Evolutionary conservation across 2,113 vertebrate genomes (phyloP).

Genomic region (Symphodus melops): DNA sequence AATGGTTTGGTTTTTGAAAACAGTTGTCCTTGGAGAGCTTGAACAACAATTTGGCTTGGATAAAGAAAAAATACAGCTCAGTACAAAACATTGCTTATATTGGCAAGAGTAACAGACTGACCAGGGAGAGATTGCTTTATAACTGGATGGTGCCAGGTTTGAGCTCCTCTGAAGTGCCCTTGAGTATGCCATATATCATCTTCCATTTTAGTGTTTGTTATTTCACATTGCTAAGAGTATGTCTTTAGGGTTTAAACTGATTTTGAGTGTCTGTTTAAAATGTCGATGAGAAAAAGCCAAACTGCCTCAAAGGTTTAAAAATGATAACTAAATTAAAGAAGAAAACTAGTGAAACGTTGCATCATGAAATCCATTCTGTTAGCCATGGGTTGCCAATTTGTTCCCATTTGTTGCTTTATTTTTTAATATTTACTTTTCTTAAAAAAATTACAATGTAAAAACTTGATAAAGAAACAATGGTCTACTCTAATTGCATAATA

Average conservation of each 20-base stretch:
- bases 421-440: neutral
- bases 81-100: slow-evolving; percentile 13
- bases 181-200: neutral
- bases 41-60: slow-evolving; percentile 9
- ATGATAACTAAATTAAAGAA: neutral
- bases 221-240: neutral
- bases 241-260: neutral
- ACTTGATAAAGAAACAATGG: neutral
- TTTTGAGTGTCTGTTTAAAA: neutral
- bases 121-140: slow-evolving; percentile 19
- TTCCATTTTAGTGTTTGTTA: neutral
- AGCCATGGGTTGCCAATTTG: neutral
- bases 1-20: slow-evolving; percentile 10
- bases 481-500: too few species aligned
- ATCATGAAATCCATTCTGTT: too few species aligned
- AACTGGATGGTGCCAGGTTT: slow-evolving; percentile 4
- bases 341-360: neutral
- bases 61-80: neutral
- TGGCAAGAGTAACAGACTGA: neutral
- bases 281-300: neutral
- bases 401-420: neutral
- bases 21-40: slow-evolving; percentile 44
- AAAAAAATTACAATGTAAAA: neutral
- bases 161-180: slow-evolving; percentile 23
- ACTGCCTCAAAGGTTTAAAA: neutral